Evolutionary conservation across 2,888 invertebrate genomes (phyloP).

Genomic region (Augiades crinisus): DNA sequence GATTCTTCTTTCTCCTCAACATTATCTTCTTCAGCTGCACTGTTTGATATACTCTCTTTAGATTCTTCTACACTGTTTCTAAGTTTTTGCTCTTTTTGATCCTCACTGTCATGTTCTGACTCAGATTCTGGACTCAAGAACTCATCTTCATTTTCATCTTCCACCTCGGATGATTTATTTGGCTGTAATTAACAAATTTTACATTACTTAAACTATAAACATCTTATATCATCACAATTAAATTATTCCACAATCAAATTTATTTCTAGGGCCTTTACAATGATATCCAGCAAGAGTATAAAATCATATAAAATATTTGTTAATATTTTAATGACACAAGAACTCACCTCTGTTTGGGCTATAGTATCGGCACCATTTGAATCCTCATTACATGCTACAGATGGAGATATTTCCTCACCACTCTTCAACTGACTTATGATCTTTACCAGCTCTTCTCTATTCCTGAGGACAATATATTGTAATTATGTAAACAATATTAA

Average conservation of each 20-base stretch:
- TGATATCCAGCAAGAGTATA: too few relatives aligned
- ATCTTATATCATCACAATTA: too few relatives aligned
- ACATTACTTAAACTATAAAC: neutral
- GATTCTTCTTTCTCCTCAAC: constrained; percentile 26
- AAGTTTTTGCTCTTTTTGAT: constrained; percentile 35
- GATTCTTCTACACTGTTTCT: constrained; percentile 23
- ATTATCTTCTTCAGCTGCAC: constrained; percentile 28
- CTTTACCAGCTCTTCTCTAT: constrained; percentile 89
- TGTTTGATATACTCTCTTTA: constrained; percentile 26
- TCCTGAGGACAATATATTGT: constrained; percentile 72
- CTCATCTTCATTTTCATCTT: constrained; percentile 74
- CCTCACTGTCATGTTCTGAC: constrained; percentile 61
- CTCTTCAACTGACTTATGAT: constrained; percentile 88
- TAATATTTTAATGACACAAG: neutral
- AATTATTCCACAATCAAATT: too few relatives aligned
- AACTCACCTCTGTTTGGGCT: constrained; percentile 40
- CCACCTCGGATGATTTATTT: constrained; percentile 52
- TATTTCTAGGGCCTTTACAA: too few relatives aligned
- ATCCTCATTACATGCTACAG: constrained; percentile 60
- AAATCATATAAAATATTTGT: too few relatives aligned
- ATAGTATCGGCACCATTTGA: constrained; percentile 62
- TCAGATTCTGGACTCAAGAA: constrained; percentile 74
- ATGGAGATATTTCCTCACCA: constrained; percentile 84
- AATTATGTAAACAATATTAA: neutral
- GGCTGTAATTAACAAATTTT: constrained; percentile 38